Conservation (phyloP, 1,140 invertebrate genomes). For the Lanistes nyassanus region DNA sequence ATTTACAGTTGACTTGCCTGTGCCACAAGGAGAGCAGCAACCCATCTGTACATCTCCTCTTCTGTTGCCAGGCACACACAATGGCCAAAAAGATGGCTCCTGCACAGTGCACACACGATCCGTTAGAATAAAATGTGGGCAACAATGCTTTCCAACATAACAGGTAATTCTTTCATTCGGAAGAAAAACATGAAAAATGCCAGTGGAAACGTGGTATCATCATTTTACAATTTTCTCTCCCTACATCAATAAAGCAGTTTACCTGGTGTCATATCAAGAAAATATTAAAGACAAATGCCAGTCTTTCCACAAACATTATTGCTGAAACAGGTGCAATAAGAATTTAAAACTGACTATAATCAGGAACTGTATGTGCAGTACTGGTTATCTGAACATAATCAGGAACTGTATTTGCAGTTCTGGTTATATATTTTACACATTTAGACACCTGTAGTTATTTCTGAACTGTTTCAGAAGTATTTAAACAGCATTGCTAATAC, state of each 20-base stretch:
- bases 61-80: constrained; percentile 36
- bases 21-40: constrained; percentile 37
- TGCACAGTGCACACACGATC: constrained; percentile 8
- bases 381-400: too few species aligned
- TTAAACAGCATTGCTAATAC: too few species aligned
- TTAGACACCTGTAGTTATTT: too few species aligned
- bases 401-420: too few species aligned
- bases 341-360: too few species aligned
- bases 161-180: not conserved
- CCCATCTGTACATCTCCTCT: constrained; percentile 34
- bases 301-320: too few species aligned
- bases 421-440: too few species aligned
- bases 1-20: constrained; percentile 31
- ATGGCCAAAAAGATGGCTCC: constrained; percentile 35
- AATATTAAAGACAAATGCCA: not conserved
- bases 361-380: too few species aligned
- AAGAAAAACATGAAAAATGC: constrained; percentile 7
- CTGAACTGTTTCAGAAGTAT: not conserved
- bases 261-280: not conserved
- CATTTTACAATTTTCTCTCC: not conserved
- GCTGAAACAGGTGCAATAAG: too few species aligned
- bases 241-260: not conserved
- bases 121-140: not conserved
- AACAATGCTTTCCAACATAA: too few species aligned
- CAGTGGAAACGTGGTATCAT: not conserved